Evolutionary conservation across 2,888 invertebrate species (phyloP).

Genomic region (Epinotia nisella): DNA sequence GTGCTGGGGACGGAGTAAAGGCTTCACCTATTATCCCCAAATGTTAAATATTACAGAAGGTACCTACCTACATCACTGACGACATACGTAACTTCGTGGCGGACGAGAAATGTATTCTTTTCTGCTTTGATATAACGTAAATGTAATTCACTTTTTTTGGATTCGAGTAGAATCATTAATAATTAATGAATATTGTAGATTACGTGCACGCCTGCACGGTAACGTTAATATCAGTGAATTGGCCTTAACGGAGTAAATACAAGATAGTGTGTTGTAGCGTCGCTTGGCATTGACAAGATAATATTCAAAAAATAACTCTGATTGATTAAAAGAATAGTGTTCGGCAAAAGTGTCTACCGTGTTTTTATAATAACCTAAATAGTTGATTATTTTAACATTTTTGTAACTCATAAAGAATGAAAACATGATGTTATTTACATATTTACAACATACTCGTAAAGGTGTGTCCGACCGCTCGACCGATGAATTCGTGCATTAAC

Average conservation of each 20-base stretch:
- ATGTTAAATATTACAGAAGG: slow-evolving; percentile 63
- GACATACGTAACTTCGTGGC: slow-evolving; percentile 31
- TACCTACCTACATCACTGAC: slow-evolving; percentile 50
- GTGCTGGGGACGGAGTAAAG: slow-evolving; percentile 66
- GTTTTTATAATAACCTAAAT: neutral
- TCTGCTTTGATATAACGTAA: neutral
- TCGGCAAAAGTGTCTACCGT: neutral
- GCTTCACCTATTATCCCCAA: slow-evolving; percentile 72
- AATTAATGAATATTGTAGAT: neutral
- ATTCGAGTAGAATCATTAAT: neutral
- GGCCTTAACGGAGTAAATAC: too few relatives aligned
- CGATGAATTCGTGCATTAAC: neutral
- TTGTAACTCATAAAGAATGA: slow-evolving; percentile 1
- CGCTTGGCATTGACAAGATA: neutral
- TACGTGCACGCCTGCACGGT: neutral
- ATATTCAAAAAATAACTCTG: neutral
- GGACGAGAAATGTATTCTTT: slow-evolving; percentile 15
- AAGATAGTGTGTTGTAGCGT: neutral
- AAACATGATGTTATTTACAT: slow-evolving; percentile 12
- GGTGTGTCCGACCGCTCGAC: slow-evolving; percentile 2
- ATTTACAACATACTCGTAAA: slow-evolving; percentile 28
- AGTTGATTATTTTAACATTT: neutral
- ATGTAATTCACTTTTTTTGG: neutral
- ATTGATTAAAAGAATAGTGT: neutral
- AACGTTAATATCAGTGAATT: neutral